Conservation (phyloP, 2,113 vertebrate species). For the Poeciliopsis prolifica region DNA sequence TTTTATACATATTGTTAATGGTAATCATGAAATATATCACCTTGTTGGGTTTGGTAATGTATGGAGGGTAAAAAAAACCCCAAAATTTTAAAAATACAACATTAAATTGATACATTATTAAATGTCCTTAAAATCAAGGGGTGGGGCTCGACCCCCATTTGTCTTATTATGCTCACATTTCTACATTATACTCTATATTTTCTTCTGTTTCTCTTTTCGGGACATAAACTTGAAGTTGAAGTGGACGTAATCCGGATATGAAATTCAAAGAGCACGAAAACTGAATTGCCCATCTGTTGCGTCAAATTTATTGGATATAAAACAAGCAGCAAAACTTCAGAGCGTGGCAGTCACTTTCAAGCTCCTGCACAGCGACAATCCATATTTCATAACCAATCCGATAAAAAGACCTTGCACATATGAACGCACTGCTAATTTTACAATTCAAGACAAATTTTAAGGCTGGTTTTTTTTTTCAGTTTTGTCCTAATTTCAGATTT, state of each 20-base stretch:
- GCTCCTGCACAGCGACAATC: background rate
- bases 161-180: too few species aligned
- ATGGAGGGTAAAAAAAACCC: too few species aligned
- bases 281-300: background rate
- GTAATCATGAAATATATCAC: too few species aligned
- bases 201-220: background rate
- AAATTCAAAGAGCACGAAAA: background rate
- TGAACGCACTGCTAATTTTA: background rate
- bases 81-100: too few species aligned
- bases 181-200: background rate
- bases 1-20: too few species aligned
- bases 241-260: background rate
- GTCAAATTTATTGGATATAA: background rate
- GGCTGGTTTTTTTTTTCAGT: background rate
- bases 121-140: too few species aligned
- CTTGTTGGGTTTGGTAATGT: too few species aligned
- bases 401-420: background rate
- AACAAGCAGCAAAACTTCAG: too few species aligned
- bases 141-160: too few species aligned
- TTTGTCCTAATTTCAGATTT: background rate
- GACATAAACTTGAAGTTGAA: background rate
- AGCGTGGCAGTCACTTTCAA: too few species aligned
- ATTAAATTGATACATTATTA: too few species aligned
- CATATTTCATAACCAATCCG: background rate
- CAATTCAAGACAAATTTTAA: background rate